phyloP scores from a whole-genome alignment of 2,888 invertebrate species.

The Caenorhabditis japonica region DNA sequence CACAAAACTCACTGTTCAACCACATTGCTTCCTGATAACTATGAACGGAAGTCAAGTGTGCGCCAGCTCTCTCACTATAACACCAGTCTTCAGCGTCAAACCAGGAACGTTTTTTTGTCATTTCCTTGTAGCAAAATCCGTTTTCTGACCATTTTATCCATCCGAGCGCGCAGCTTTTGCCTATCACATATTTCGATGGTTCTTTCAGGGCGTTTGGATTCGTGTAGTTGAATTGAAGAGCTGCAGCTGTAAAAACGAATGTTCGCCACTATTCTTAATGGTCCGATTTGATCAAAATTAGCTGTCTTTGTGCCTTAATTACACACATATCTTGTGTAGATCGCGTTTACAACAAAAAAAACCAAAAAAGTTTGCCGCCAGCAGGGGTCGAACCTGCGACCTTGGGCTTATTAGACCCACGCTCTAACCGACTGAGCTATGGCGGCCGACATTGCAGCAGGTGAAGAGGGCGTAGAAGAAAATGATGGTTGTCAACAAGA shows the following conservation, averaged over 20 bases:
- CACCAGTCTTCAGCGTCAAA: slow-evolving; percentile 27
- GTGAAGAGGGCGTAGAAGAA: too few species aligned
- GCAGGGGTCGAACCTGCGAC: slow-evolving; percentile 77
- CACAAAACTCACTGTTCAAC: slow-evolving; percentile 16
- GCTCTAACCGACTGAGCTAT: slow-evolving; percentile 77
- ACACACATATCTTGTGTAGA: too few species aligned
- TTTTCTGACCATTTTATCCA: too few species aligned
- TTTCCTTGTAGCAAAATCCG: too few species aligned
- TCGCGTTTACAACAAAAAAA: too few species aligned
- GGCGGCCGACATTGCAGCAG: slow-evolving; percentile 66
- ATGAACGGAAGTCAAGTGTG: slow-evolving; percentile 29
- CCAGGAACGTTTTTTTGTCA: slow-evolving; percentile 9
- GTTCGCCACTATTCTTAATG: too few species aligned
- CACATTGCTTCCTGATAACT: slow-evolving; percentile 19
- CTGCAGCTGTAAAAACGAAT: too few species aligned
- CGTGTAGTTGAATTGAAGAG: slow-evolving; percentile 23
- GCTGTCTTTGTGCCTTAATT: too few species aligned
- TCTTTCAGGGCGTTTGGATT: slow-evolving; percentile 11
- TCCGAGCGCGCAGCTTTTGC: too few species aligned
- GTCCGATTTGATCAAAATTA: too few species aligned
- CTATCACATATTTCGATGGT: too few species aligned
- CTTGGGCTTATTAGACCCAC: slow-evolving; percentile 77
- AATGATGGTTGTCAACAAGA: too few species aligned
- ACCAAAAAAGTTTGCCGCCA: slow-evolving; percentile 72
- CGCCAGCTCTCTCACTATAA: slow-evolving; percentile 26